These are phyloP conservation scores for Acronicta leporina DNA, from an alignment of 2,888 invertebrate species.

Conservation along the genomic window DNA sequence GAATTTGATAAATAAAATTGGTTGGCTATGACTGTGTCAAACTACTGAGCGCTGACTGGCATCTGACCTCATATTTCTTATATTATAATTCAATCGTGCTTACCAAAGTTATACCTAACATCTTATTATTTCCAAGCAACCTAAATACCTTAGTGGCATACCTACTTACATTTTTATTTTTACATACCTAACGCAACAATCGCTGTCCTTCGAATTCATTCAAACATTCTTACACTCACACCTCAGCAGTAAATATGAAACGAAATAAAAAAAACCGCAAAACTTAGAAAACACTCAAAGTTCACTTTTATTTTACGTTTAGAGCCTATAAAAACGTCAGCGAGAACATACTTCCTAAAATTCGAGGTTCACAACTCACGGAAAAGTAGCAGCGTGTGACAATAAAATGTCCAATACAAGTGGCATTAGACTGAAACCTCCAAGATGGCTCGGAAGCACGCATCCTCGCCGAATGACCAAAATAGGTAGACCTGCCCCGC, in stretches of 20 bases:
- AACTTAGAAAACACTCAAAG: constrained; percentile 79
- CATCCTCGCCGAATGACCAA: constrained; percentile 69
- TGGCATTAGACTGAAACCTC: constrained; percentile 81
- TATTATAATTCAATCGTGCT: background rate
- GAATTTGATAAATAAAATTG: constrained; percentile 60
- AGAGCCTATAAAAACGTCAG: constrained; percentile 84
- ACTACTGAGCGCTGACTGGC: constrained; percentile 17
- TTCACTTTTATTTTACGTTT: constrained; percentile 80
- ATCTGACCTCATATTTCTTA: constrained; percentile 16
- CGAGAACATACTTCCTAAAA: constrained; percentile 79
- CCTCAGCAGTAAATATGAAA: constrained; percentile 62
- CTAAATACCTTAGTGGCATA: constrained; percentile 23
- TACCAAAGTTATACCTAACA: constrained; percentile 12
- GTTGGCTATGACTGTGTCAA: constrained; percentile 46
- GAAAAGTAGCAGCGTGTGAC: constrained; percentile 82
- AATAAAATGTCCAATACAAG: constrained; percentile 86
- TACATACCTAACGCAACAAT: constrained; percentile 23
- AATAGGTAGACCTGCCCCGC: constrained; percentile 58
- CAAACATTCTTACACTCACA: constrained; percentile 54
- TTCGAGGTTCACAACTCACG: constrained; percentile 79
- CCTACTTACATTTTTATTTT: constrained; percentile 18
- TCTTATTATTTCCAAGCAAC: constrained; percentile 22
- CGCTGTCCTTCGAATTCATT: constrained; percentile 41
- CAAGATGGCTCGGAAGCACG: constrained; percentile 82
- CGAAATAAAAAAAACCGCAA: constrained; percentile 70